Percentiles rank a stretch among this genome's conserved stretches.
These are phyloP conservation scores for Drosophila paucipuncta DNA, from an alignment of 2,888 invertebrate genomes.

Conservation along the genomic window DNA sequence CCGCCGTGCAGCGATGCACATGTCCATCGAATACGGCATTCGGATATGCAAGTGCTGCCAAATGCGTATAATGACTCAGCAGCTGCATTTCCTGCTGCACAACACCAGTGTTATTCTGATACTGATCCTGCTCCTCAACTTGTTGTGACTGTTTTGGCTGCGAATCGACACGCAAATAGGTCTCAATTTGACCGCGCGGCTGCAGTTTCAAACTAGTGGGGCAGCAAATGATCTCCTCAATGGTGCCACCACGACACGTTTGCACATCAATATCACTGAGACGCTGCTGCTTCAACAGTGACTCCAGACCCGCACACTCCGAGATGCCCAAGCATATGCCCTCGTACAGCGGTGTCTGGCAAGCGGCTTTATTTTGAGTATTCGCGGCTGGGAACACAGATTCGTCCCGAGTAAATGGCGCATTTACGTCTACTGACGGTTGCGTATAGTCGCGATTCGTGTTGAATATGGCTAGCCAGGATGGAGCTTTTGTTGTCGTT, in stretches of 20 bases:
- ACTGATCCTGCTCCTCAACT: neutral
- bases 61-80: constrained; percentile 50
- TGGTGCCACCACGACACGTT: constrained; percentile 50
- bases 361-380: constrained; percentile 10
- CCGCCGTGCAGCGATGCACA: constrained; percentile 59
- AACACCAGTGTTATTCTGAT: constrained; percentile 8
- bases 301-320: constrained; percentile 43
- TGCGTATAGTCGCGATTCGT: constrained; percentile 52
- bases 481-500: constrained; percentile 5
- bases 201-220: constrained; percentile 54
- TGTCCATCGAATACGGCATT: constrained; percentile 66
- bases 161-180: constrained; percentile 1
- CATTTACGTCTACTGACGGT: neutral
- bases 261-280: constrained; percentile 51
- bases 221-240: constrained; percentile 71
- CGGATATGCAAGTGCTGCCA: constrained; percentile 63
- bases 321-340: constrained; percentile 54
- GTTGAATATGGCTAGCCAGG: constrained; percentile 62
- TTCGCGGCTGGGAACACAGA: constrained; percentile 8
- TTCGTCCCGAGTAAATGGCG: neutral
- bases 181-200: constrained; percentile 41
- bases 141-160: neutral
- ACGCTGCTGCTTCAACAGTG: constrained; percentile 49
- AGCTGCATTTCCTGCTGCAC: constrained; percentile 24
- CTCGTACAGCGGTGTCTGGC: constrained; percentile 62